phyloP scores from a whole-genome alignment of 2,888 invertebrate genomes.

The Apotomis betuletana region DNA sequence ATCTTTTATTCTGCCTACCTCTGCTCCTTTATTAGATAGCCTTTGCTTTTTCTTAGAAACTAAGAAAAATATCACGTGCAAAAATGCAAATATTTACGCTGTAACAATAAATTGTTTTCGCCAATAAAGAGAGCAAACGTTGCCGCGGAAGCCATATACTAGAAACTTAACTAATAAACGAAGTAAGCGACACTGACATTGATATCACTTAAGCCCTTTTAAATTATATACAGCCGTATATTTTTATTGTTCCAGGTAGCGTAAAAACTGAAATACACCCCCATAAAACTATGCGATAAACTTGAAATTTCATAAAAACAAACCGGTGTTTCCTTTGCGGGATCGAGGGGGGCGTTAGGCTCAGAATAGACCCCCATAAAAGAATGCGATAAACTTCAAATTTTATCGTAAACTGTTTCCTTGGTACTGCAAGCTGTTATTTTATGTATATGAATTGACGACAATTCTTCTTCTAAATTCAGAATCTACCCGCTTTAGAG shows the following conservation, averaged over 20 bases:
- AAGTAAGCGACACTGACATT: neutral
- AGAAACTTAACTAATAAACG: neutral
- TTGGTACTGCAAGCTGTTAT: neutral
- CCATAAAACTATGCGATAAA: constrained; percentile 66
- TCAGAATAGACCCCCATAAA: neutral
- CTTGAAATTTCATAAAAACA: constrained; percentile 42
- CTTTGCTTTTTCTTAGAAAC: neutral
- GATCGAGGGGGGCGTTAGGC: constrained; percentile 1
- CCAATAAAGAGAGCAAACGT: constrained; percentile 24
- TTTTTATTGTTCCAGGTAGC: constrained; percentile 59
- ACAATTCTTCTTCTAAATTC: no score
- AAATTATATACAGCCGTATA: constrained; percentile 15
- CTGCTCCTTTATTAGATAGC: no score
- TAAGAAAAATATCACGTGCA: neutral
- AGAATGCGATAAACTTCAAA: neutral
- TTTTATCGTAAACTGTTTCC: neutral
- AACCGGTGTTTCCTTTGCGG: constrained; percentile 8
- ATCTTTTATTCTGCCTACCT: no score
- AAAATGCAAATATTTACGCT: constrained; percentile 20
- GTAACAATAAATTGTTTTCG: constrained; percentile 28
- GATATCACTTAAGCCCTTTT: neutral
- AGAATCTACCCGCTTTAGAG: no score
- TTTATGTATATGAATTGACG: no score
- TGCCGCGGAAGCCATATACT: constrained; percentile 13
- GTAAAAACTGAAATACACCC: constrained; percentile 68